These are phyloP conservation scores for Seira sanloemensis DNA, from an alignment of 2,888 invertebrate genomes.

Conservation along the genomic window DNA sequence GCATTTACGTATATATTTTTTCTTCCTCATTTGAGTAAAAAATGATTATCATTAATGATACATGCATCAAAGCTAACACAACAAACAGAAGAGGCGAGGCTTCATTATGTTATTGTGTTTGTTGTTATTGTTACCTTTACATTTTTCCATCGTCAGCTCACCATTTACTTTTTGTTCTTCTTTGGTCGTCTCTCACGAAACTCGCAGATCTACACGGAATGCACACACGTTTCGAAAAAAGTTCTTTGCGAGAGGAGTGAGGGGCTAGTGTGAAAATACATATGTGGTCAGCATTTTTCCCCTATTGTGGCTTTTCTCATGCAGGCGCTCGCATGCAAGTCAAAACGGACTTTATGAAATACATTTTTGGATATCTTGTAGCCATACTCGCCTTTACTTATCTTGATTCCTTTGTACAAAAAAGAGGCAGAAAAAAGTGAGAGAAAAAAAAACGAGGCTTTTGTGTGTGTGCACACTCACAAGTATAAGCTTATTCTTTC, in stretches of 20 bases:
- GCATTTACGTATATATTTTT: slow-evolving; percentile 9
- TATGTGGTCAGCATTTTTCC: slow-evolving; percentile 17
- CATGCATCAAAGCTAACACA: slow-evolving; percentile 19
- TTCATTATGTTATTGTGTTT: slow-evolving; percentile 13
- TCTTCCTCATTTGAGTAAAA: slow-evolving; percentile 51
- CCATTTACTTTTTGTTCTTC: neutral
- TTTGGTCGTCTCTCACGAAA: slow-evolving; percentile 1
- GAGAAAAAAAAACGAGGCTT: neutral
- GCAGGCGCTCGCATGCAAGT: neutral
- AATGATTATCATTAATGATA: slow-evolving; percentile 47
- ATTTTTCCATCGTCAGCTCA: neutral
- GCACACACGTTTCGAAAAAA: no score
- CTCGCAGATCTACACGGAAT: neutral
- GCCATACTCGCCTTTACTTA: neutral
- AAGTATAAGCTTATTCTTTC: no score
- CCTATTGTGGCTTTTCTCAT: slow-evolving; percentile 10
- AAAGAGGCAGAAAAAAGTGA: no score
- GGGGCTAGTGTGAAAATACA: no score
- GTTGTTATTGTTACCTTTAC: neutral
- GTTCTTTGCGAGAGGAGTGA: no score
- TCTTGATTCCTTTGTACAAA: no score
- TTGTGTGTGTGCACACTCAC: no score
- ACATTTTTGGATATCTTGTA: slow-evolving; percentile 12
- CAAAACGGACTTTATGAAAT: slow-evolving; percentile 5
- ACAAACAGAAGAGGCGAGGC: slow-evolving; percentile 12